Conservation (phyloP, 2,888 invertebrate genomes). For the Pandemis cinnamomeana region DNA sequence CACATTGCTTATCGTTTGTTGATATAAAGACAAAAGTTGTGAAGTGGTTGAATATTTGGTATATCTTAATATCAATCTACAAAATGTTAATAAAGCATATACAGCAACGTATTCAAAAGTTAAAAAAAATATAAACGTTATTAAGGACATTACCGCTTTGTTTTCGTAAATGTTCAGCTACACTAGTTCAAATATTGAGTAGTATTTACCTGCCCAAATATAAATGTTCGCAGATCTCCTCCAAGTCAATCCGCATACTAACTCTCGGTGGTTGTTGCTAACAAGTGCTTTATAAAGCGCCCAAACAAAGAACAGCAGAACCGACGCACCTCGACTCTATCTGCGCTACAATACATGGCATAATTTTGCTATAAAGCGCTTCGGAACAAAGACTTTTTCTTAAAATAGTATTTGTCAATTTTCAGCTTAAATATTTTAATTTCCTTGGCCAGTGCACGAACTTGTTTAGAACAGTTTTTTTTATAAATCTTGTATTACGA, state of each 20-base stretch:
- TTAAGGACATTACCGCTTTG: too few relatives aligned
- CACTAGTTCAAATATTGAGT: neutral
- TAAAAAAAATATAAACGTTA: too few relatives aligned
- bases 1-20: neutral
- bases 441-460: too few relatives aligned
- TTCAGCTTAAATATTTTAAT: neutral
- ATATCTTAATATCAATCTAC: too few relatives aligned
- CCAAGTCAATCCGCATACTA: constrained; percentile 17
- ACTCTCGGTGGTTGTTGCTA: constrained; percentile 19
- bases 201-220: neutral
- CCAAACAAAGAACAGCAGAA: constrained; percentile 37
- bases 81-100: too few relatives aligned
- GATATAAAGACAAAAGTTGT: neutral
- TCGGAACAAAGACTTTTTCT: neutral
- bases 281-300: constrained; percentile 41
- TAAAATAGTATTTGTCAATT: neutral
- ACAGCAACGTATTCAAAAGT: too few relatives aligned
- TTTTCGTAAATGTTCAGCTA: too few relatives aligned
- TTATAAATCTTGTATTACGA: too few relatives aligned
- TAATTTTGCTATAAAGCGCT: neutral
- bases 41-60: neutral
- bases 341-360: neutral
- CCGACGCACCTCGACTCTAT: neutral
- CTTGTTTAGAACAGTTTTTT: too few relatives aligned
- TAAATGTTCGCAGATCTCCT: neutral